These are phyloP conservation scores for Ichneumoninae sp. DNA, from an alignment of 2,888 invertebrate species.

Conservation along the genomic window DNA sequence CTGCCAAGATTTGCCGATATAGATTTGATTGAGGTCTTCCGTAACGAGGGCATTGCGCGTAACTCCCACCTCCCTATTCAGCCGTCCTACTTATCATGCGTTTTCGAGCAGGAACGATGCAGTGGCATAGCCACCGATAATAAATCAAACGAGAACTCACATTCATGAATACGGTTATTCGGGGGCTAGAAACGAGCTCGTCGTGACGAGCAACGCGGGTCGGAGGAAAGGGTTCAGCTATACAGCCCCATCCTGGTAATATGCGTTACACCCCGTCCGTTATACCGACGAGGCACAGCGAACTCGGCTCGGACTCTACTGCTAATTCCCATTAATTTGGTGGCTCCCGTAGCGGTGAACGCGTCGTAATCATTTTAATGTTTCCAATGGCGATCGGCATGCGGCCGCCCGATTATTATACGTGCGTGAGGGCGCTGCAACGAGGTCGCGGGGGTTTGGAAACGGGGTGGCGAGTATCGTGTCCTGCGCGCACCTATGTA, in stretches of 20 bases:
- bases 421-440: constrained; percentile 53
- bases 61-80: neutral
- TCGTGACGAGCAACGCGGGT: constrained; percentile 41
- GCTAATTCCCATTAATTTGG: constrained; percentile 74
- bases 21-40: neutral
- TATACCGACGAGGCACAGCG: constrained; percentile 50
- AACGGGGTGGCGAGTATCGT: constrained; percentile 47
- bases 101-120: constrained; percentile 11
- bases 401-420: constrained; percentile 66
- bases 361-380: constrained; percentile 72
- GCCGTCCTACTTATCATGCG: constrained; percentile 2
- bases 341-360: constrained; percentile 64
- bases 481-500: constrained; percentile 15
- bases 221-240: constrained; percentile 44
- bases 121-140: constrained; percentile 14
- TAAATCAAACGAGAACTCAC: constrained; percentile 54
- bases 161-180: constrained; percentile 46
- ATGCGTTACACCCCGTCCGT: constrained; percentile 47
- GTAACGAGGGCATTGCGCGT: neutral
- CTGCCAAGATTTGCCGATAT: neutral
- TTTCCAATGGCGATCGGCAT: constrained; percentile 71
- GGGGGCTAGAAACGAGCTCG: constrained; percentile 48
- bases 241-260: constrained; percentile 40
- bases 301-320: constrained; percentile 44
- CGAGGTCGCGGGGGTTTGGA: constrained; percentile 38